Evolutionary conservation across 2,113 vertebrate species (phyloP), one percentile per base, ranked within the genome.

Genomic region (Ancistrus triradiatus): DNA sequence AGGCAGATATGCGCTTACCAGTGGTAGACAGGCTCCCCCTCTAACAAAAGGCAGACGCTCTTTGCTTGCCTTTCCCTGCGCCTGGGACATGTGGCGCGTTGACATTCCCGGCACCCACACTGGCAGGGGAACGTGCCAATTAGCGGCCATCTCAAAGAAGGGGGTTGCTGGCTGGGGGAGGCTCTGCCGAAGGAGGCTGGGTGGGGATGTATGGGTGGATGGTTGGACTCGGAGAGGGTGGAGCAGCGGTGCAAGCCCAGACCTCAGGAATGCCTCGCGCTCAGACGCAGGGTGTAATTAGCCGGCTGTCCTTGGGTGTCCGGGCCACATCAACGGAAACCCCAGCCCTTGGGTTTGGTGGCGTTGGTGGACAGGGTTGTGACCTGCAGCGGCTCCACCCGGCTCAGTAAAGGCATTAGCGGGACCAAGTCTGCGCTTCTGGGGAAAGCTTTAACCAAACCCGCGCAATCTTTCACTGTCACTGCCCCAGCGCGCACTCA

Each of bases 81-180:
- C 79, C 81, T 66, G 71, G 71, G 66, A 73, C 66, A 73, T 73
- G 83, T 86, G 82, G 85, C 81, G 74, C 74, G 75, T 78, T 88
- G 86, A 84, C 84, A 89, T 88, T 88, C 87, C 85, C 83, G 79
- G 82, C 83, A 86, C 84, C 88, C 86, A 86, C 83, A 84, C 83
- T 85, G 86, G 85, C 84, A 86, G 84, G 81, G 79, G 63, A 85
- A 89, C 83, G 81, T 86, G 86, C 86, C 88, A 87, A 90, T 90
- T 89, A 89, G 86, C 84, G 88, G 86, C 83, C 82, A 79, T 86
- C 84, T 86, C 84, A 72, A 31, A 66, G 53, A 62, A 38, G 59
- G 44, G 72, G 68, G 7, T 37, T 50, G 66, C 28, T 57, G 35
- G 53, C 64, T 49, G 75, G 77, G 77, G 74, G 27, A 70, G 55